These are phyloP conservation scores for Leptoclinus maculatus DNA, from an alignment of 2,797 vertebrate species.

Conservation along the genomic window DNA sequence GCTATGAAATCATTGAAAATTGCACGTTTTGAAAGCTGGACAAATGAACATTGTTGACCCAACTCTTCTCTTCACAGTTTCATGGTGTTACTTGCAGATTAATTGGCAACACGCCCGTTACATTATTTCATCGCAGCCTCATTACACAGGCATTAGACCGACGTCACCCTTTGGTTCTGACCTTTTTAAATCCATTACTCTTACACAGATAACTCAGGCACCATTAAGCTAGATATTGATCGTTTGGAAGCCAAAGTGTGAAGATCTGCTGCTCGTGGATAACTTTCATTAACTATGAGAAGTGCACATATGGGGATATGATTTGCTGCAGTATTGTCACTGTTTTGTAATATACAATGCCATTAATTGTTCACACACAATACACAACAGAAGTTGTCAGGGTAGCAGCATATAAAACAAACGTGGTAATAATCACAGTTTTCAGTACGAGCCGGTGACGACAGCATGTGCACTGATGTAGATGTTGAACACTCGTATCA, in stretches of 20 bases:
- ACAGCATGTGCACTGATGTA: background rate
- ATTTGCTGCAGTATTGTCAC: background rate
- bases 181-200: conserved; percentile 4
- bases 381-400: background rate
- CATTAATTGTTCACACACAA: background rate
- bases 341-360: background rate
- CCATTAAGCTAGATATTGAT: conserved; percentile 22
- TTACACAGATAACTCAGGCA: conserved; percentile 1
- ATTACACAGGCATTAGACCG: conserved; percentile 4
- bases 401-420: background rate
- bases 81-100: background rate
- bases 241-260: conserved; percentile 5
- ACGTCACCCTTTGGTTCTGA: background rate
- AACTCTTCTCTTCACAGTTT: conserved; percentile 11
- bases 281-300: background rate
- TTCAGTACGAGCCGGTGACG: conserved; percentile 1
- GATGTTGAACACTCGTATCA: conserved; percentile 1
- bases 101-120: background rate
- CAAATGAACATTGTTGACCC: background rate
- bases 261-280: background rate
- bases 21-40: background rate
- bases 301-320: background rate
- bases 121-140: conserved; percentile 13
- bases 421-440: background rate
- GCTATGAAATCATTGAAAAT: background rate